Evolutionary conservation across 2,797 vertebrate genomes (phyloP).

Genomic region (Pogonophryne albipinna): DNA sequence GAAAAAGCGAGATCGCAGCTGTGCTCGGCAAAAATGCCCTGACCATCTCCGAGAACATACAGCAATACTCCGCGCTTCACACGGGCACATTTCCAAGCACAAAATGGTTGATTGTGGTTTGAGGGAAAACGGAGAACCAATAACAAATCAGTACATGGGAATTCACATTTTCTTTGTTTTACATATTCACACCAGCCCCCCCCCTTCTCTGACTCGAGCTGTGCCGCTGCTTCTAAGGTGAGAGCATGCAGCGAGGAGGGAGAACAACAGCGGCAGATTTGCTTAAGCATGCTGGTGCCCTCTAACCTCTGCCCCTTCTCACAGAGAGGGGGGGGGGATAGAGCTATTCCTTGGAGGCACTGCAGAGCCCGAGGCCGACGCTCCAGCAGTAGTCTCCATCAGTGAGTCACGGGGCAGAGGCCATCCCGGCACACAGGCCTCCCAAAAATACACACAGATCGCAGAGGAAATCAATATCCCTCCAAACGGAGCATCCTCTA

Average conservation of each 20-base stretch:
- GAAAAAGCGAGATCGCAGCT: constrained; percentile 75
- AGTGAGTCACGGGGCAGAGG: constrained; percentile 90
- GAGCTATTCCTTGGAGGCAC: constrained; percentile 82
- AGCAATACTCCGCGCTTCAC: constrained; percentile 71
- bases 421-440: constrained; percentile 85
- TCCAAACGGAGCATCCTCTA: constrained; percentile 83
- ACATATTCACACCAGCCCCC: constrained; percentile 79
- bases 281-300: constrained; percentile 86
- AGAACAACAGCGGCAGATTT: constrained; percentile 83
- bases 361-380: constrained; percentile 80
- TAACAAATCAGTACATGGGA: constrained; percentile 84
- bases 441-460: constrained; percentile 87
- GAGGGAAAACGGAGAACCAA: constrained; percentile 81
- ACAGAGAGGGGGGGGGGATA: constrained; percentile 66
- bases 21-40: constrained; percentile 75
- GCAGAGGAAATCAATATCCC: constrained; percentile 87
- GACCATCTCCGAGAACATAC: constrained; percentile 74
- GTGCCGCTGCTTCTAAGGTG: constrained; percentile 79
- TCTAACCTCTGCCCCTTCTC: constrained; percentile 86
- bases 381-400: constrained; percentile 85
- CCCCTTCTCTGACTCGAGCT: constrained; percentile 65
- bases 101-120: constrained; percentile 83
- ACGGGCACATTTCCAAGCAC: constrained; percentile 78
- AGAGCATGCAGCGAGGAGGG: constrained; percentile 79
- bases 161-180: constrained; percentile 84